Base-by-base conservation (phyloP, 2,797 vertebrate species). In the Pangasius mekongensis region DNA sequence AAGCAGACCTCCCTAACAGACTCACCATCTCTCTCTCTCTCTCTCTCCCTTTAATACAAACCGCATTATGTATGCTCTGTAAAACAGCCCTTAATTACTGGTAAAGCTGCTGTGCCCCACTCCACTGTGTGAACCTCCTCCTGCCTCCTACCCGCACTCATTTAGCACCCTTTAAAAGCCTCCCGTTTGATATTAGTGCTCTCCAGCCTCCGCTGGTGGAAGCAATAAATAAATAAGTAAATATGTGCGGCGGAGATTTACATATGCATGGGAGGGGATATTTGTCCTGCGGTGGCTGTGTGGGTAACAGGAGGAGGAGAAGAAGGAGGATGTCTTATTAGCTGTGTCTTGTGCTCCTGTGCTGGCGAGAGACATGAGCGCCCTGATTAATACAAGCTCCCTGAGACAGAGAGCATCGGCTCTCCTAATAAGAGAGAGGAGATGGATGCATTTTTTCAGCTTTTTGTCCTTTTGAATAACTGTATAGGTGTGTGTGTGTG, bases 11-110 rank as follows among this genome's bases (percentile, higher is more conserved):
- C 73, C 52, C 39, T 85, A 52, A 86, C 49, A 80, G 33, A 78
- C 64, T 27, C 67, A 66, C 36, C 52, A 43, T 87, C 74, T 95
- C 94, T 92, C 93, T 94, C 93, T 91, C 89, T 87, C 91, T 89
- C 47, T 88, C 94, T 93, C 95, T 94, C 95, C 94, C 95, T 93
- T 96, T 96, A 98, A 97, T 97, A 98, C 97, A 99, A 99, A 99
- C 98, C 97, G 98, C 98, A 99, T 99, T 99, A 99, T 99, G 99
- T 98, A 99, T 99, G 97, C 97, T 97, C 95, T 87, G 98, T 96
- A 98, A 99, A 99, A 99, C 98, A 98, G 96, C 97, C 96, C 97
- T 98, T 99, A 99, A 99, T 99, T 99, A 99, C 98, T 98, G 96
- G 97, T 98, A 97, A 98, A 91, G 97, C 96, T 95, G 96, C 96